Evolutionary conservation across 2,797 vertebrate genomes (phyloP).

Genomic region (Microctenopoma steveboyesi): DNA sequence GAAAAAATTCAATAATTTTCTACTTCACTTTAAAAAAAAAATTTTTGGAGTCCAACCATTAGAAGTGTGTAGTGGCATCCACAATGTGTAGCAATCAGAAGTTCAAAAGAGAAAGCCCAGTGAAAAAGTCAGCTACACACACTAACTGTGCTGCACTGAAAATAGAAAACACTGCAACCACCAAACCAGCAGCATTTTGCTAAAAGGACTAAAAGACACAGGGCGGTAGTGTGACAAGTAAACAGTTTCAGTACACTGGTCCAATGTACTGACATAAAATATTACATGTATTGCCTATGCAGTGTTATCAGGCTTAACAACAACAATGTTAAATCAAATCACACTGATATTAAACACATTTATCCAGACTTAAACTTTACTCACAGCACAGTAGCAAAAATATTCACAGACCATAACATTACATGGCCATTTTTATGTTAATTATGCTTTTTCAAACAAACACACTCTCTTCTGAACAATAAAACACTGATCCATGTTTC

Average conservation of each 20-base stretch:
- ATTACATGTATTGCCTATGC: neutral
- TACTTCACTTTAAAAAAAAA: neutral
- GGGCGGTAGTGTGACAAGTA: neutral
- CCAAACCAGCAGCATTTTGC: neutral
- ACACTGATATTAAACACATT: neutral
- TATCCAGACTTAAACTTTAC: neutral
- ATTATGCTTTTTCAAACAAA: no score
- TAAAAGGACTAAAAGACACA: neutral
- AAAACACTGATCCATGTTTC: neutral
- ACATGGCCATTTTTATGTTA: no score
- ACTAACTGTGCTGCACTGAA: neutral
- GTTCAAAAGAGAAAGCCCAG: conserved; percentile 3
- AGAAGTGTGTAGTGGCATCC: neutral
- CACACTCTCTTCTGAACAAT: no score
- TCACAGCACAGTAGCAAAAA: no score
- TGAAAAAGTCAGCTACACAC: neutral
- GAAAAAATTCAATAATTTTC: neutral
- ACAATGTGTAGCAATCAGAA: conserved; percentile 20
- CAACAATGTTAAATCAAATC: neutral
- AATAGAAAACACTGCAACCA: neutral
- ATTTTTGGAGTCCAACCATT: neutral
- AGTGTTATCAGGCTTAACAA: neutral
- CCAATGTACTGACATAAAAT: neutral
- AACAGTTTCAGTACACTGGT: neutral
- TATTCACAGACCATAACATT: no score